Base-by-base conservation (phyloP, 2,888 invertebrate species). In the Panorpa germanica region DNA sequence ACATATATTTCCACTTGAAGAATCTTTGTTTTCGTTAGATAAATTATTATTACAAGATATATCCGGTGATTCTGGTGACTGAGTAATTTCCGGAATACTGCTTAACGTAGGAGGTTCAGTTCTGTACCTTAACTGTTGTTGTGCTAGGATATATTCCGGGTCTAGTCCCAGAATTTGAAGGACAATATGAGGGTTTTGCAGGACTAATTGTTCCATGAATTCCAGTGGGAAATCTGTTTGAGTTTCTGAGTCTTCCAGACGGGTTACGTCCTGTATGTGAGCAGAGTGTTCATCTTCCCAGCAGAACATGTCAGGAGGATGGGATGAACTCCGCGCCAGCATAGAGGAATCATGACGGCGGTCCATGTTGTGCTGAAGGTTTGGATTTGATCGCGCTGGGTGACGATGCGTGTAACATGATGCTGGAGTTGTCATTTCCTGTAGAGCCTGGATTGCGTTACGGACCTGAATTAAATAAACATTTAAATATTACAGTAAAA, bases 361-460 rank as follows among this genome's bases (percentile, higher is more conserved):
- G 54, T 64, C 56, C 52, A 66, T 49, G 31, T 54, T 47, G 43
- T 59, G 41, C 37, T 72, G 69, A 20, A 77, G 61, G 46, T 76
- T 82, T 4, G 82, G 82, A 47, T 82, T 82, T 35, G 82, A 82
- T 46, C 76, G 77, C n/a, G 77, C 78, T 8, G 80, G 70, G 45
- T 68, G 70, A 53, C 66, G 65, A 21, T 59, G 62, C 13, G 61
- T 47, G 35, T 43, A 42, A 23, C 57, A 43, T 30, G 51, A 52
- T 22, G 52, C 53, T 1, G 71, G 71, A 4, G 71, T 72, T 5
- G 78, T 68, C 65, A 82, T 70, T 50, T 78, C 80, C 50, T 82
- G 82, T 13, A 83, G 56, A 1, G 81, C 81, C 45, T 82, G 80
- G 37, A 83, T 80, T 6, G 82, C 82, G 47, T 75, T 71, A 23